phyloP scores from a whole-genome alignment of 37 sponge, comb jelly and placozoan species.

The Ianthella basta region DNA sequence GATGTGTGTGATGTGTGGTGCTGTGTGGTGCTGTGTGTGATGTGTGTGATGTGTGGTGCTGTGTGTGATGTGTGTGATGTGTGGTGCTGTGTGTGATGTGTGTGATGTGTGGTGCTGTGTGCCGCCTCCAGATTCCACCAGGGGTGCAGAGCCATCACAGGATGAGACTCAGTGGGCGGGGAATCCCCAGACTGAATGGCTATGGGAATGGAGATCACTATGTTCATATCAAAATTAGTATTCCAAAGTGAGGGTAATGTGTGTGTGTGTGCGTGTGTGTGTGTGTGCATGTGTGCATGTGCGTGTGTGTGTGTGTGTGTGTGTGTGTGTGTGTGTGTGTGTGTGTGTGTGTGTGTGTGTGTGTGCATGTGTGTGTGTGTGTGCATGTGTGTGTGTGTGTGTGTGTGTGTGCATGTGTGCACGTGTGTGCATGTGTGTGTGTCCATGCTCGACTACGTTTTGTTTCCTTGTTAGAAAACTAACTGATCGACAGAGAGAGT shows the following conservation, averaged over 20 bases:
- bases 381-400: not conserved
- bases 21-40: too few species aligned
- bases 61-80: too few species aligned
- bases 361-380: not conserved
- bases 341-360: not conserved
- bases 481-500: conserved; percentile 43
- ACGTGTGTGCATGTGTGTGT: too few species aligned
- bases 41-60: too few species aligned
- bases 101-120: not conserved
- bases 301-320: not conserved
- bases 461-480: conserved; percentile 44
- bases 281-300: too few species aligned
- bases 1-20: too few species aligned
- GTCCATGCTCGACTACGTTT: too few species aligned
- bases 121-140: conserved; percentile 86
- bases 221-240: conserved; percentile 82
- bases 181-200: conserved; percentile 78
- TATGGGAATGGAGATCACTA: conserved; percentile 91
- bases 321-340: not conserved
- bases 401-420: not conserved
- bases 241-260: conserved; percentile 72
- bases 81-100: not conserved
- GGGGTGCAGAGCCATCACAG: conserved; percentile 89
- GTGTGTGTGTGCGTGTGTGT: not conserved
- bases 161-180: conserved; percentile 74